phyloP scores from a whole-genome alignment of 2,113 vertebrate genomes.

The Gnathonemus longibarbis region DNA sequence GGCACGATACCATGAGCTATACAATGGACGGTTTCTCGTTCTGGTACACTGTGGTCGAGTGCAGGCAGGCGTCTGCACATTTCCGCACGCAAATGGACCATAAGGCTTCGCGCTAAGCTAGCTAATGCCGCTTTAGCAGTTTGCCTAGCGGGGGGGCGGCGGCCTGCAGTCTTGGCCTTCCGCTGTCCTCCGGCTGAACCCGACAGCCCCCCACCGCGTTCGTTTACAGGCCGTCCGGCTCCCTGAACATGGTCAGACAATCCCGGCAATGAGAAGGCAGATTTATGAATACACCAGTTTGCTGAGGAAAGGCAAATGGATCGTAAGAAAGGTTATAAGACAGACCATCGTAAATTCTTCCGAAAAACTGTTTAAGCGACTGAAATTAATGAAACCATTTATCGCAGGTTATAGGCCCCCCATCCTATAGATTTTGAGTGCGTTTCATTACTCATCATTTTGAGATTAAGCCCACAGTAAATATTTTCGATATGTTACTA shows the following conservation, averaged over 20 bases:
- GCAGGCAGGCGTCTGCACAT: background rate
- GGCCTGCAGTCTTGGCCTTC: background rate
- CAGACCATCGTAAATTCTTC: background rate
- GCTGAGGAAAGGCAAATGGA: background rate
- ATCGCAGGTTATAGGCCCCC: background rate
- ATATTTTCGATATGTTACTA: background rate
- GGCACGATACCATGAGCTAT: background rate
- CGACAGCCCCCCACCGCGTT: background rate
- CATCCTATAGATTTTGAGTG: background rate
- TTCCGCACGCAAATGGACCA: background rate
- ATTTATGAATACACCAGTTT: background rate
- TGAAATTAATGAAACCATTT: background rate
- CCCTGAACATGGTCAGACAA: background rate
- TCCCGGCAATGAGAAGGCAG: background rate
- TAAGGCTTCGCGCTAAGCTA: background rate
- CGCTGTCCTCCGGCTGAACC: background rate
- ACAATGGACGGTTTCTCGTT: background rate
- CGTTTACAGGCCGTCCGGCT: background rate
- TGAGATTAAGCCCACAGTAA: background rate
- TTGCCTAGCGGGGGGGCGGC: background rate
- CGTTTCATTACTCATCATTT: background rate
- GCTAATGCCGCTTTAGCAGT: background rate
- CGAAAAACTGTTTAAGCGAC: background rate
- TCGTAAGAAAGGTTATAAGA: background rate
- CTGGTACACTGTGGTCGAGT: background rate